A percentile compares a stretch with the other conserved stretches of the same genome.
Evolutionary conservation across 1,140 invertebrate genomes (phyloP).

Genomic region (Hylaeus volcanicus): DNA sequence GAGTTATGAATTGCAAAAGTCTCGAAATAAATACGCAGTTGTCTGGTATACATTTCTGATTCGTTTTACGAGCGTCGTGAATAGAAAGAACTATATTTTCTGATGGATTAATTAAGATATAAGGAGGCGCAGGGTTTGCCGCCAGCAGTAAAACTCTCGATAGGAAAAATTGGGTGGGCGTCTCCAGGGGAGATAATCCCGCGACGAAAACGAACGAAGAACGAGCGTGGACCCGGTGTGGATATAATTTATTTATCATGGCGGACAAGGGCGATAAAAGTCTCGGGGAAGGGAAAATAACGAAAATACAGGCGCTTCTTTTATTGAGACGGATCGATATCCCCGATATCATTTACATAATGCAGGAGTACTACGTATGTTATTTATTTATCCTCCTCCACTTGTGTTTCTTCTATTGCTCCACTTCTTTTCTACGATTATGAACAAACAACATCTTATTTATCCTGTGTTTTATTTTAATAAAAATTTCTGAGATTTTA

Average conservation of each 20-base stretch:
- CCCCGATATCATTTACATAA: slow-evolving; percentile 46
- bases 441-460: no score
- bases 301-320: slow-evolving; percentile 28
- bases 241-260: slow-evolving; percentile 63
- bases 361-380: slow-evolving; percentile 29
- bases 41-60: neutral
- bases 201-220: slow-evolving; percentile 25
- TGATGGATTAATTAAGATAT: slow-evolving; percentile 42
- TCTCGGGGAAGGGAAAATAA: slow-evolving; percentile 30
- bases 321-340: slow-evolving; percentile 36
- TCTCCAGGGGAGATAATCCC: slow-evolving; percentile 24
- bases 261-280: slow-evolving; percentile 48
- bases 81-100: neutral
- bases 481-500: no score
- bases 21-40: neutral
- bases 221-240: slow-evolving; percentile 10
- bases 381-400: neutral
- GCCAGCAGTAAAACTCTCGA: neutral
- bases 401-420: neutral
- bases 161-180: slow-evolving; percentile 10
- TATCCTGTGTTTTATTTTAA: neutral
- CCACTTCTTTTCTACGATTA: neutral
- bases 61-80: neutral
- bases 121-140: neutral
- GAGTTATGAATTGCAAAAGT: neutral